A percentile compares a stretch with the other conserved stretches of the same genome.
phyloP scores from a whole-genome alignment of 2,113 vertebrate genomes.

The Stigmatopora argus region DNA sequence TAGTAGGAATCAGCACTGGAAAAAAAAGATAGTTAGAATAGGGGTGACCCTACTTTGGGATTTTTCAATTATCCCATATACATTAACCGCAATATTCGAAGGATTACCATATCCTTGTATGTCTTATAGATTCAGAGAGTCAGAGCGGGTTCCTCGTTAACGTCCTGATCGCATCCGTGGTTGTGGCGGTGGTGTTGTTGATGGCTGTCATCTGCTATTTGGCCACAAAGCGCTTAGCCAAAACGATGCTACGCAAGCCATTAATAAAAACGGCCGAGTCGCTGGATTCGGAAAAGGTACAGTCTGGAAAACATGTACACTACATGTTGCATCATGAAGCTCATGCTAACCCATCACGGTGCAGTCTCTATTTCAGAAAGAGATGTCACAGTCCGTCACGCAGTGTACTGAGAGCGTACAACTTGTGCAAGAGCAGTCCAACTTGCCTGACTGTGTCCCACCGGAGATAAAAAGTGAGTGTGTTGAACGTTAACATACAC shows the following conservation, averaged over 20 bases:
- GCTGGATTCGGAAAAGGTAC: conserved; percentile 27
- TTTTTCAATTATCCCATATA: too few relatives aligned
- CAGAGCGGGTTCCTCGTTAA: fast-evolving
- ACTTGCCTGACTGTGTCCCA: conserved; percentile 68
- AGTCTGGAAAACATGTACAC: background rate
- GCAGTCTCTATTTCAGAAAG: conserved; percentile 9
- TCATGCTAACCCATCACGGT: conserved; percentile 1
- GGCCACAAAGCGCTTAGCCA: conserved; percentile 22
- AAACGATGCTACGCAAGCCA: conserved; percentile 2
- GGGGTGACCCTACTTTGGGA: too few relatives aligned
- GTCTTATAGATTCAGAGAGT: background rate
- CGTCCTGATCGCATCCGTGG: background rate
- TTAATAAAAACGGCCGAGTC: background rate
- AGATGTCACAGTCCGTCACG: background rate
- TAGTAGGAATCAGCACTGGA: too few relatives aligned
- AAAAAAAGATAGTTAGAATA: too few relatives aligned
- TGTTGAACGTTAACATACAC: background rate
- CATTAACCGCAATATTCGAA: too few relatives aligned
- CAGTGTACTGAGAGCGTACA: background rate
- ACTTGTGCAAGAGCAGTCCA: conserved; percentile 13
- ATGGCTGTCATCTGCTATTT: background rate
- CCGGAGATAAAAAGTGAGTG: conserved; percentile 67
- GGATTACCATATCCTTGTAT: background rate
- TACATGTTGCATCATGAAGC: background rate
- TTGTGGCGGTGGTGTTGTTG: background rate